phyloP scores from a whole-genome alignment of 2,888 invertebrate genomes.

The Drosophila koepferae region DNA sequence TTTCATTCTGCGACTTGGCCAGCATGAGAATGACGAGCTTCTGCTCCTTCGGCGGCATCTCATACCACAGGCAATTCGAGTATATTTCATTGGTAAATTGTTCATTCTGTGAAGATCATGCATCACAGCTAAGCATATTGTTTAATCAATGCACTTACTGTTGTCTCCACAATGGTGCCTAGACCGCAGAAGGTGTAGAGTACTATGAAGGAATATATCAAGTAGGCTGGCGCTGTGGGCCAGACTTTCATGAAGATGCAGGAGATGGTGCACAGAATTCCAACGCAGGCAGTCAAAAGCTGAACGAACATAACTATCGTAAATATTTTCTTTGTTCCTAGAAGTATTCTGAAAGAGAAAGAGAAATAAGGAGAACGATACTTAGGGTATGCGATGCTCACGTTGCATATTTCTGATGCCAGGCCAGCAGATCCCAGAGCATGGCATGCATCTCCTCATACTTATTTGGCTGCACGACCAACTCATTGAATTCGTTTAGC shows the following conservation, averaged over 20 bases:
- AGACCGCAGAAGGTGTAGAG: slow-evolving; percentile 73
- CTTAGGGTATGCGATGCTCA: slow-evolving; percentile 9
- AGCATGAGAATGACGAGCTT: slow-evolving; percentile 66
- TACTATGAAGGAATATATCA: slow-evolving; percentile 45
- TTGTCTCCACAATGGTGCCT: slow-evolving; percentile 68
- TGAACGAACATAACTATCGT: slow-evolving; percentile 65
- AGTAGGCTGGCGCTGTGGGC: slow-evolving; percentile 67
- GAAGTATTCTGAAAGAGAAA: slow-evolving; percentile 41
- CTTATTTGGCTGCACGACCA: slow-evolving; percentile 9
- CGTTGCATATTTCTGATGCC: slow-evolving; percentile 74
- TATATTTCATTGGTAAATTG: slow-evolving; percentile 55
- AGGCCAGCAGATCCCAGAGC: slow-evolving; percentile 59
- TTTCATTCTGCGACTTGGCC: slow-evolving; percentile 57
- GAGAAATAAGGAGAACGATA: accelerated
- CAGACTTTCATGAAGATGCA: slow-evolving; percentile 65
- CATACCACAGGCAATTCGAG: slow-evolving; percentile 67
- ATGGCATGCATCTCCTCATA: slow-evolving; percentile 14
- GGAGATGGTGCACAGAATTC: slow-evolving; percentile 64
- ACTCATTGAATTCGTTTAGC: slow-evolving; percentile 59
- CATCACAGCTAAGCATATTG: neutral
- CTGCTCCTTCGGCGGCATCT: slow-evolving; percentile 55
- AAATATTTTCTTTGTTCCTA: slow-evolving; percentile 49
- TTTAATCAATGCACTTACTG: slow-evolving; percentile 44
- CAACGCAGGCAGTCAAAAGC: slow-evolving; percentile 43
- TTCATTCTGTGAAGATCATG: slow-evolving; percentile 41